A percentile compares a stretch with the other conserved stretches of the same genome.
Evolutionary conservation across 2,888 invertebrate genomes (phyloP).

Genomic region (Coenonympha arcania): DNA sequence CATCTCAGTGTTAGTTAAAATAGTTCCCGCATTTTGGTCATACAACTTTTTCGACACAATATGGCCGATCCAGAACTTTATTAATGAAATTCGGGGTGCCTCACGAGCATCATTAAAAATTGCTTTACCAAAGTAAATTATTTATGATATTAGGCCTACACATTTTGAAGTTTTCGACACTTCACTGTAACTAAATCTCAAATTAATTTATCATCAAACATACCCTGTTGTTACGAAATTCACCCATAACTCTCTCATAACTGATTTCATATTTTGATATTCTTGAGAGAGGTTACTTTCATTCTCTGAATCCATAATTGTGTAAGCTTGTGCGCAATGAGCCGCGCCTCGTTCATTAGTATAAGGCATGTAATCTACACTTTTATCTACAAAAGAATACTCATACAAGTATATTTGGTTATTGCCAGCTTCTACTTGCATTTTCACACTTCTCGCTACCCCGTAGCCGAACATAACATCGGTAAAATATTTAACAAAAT

Average conservation of each 20-base stretch:
- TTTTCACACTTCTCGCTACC: conserved; percentile 32
- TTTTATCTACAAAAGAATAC: conserved; percentile 39
- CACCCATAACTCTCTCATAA: conserved; percentile 32
- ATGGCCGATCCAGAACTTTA: too few species aligned
- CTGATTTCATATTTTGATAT: conserved; percentile 26
- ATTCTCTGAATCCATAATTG: conserved; percentile 32
- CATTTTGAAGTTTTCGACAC: too few species aligned
- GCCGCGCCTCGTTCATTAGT: conserved; percentile 29
- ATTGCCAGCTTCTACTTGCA: conserved; percentile 40
- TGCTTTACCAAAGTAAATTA: too few species aligned
- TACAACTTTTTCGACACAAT: too few species aligned
- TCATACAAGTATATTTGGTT: conserved; percentile 44
- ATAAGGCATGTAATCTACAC: conserved; percentile 30
- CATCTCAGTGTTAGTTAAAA: too few species aligned
- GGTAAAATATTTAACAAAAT: conserved; percentile 40
- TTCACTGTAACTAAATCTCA: too few species aligned
- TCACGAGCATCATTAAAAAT: too few species aligned
- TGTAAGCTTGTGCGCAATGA: conserved; percentile 24
- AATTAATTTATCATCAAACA: too few species aligned
- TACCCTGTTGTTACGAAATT: conserved; percentile 35
- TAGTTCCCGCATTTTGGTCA: too few species aligned
- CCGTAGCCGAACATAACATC: conserved; percentile 48
- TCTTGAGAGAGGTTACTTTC: conserved; percentile 25
- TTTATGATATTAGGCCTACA: too few species aligned
- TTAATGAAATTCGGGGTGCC: too few species aligned